Conservation (phyloP, 2,113 vertebrate species). For the Anarhynchus alexandrinus region DNA sequence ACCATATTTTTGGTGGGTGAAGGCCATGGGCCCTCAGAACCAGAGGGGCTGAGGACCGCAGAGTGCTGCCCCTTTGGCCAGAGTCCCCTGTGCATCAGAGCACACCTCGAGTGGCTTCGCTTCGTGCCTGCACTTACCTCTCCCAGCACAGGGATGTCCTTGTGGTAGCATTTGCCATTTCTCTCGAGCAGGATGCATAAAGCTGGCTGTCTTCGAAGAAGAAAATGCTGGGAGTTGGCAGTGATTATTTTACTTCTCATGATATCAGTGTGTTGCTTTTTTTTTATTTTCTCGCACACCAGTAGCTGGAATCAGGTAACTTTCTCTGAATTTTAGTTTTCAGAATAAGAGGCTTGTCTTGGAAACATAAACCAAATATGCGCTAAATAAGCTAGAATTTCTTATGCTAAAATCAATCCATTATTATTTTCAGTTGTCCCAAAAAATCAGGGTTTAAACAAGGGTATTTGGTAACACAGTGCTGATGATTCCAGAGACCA, state of each 20-base stretch:
- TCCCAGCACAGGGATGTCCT: background rate
- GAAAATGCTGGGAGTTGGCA: background rate
- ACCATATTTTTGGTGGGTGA: background rate
- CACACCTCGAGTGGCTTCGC: accelerated
- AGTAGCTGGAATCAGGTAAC: background rate
- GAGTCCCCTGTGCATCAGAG: background rate
- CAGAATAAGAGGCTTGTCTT: background rate
- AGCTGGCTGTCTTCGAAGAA: background rate
- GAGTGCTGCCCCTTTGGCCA: background rate
- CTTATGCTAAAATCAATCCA: background rate
- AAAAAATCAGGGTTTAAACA: background rate
- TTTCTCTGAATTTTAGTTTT: background rate
- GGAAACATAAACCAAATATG: background rate
- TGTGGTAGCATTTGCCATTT: background rate
- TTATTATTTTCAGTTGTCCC: background rate
- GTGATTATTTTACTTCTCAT: background rate
- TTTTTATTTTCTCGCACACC: background rate
- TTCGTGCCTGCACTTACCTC: accelerated
- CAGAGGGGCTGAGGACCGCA: background rate
- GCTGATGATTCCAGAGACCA: background rate
- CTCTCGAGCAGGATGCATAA: background rate
- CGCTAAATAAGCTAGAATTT: background rate
- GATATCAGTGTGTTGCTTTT: background rate
- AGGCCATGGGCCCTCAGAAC: background rate
- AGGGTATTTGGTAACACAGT: background rate